Evolutionary conservation across 2,888 invertebrate species (phyloP), one percentile per base, ranked within the genome.

Genomic region (Oscheius sp.): DNA sequence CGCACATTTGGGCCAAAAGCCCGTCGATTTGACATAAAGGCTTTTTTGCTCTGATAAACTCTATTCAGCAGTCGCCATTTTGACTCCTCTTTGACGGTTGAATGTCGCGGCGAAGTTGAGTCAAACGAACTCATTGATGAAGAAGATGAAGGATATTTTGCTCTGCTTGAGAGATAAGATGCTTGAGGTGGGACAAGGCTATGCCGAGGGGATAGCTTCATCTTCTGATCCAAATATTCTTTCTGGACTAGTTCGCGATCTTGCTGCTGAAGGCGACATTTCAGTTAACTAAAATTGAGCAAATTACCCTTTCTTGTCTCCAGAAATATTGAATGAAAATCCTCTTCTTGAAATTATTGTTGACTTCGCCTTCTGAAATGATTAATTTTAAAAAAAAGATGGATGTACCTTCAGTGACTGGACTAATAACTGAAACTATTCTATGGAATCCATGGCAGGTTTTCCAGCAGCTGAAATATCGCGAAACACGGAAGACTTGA

Each of bases 391-490:
- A 37, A 31, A 4, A 3, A 15, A 5, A 12, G 17, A 71, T 17
- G 0, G 53, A n/a, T n/a, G n/a, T n/a, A 75, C 50, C 76, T 66
- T 73, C 76, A 39, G 67, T 71, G 6, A 81, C 70, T 2, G 82
- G 82, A 27, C 64, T 63, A 15, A 84, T 75, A 6, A 82, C 68
- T 5, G 79, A 79, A n/a, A 84, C 70, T 23, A 84, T 84, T 10
- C 84, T 78, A 50, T 84, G 84, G 57, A 83, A 84, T 10, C 72
- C 52, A 3, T 74, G 72, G 39, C 82, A 82, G 1, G 76, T 76
- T 23, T 73, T 73, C 84, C 84, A 84, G 65, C 80, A 82, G 48
- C 80, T 80, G 71, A 82, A 84, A 69, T 77, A 76, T 6, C 82
- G 75, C 1, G 77, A 75, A 42, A 82, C 82, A 20, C 78, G 76